Conservation (phyloP, 2,797 vertebrate species). For the Trachops cirrhosus region DNA sequence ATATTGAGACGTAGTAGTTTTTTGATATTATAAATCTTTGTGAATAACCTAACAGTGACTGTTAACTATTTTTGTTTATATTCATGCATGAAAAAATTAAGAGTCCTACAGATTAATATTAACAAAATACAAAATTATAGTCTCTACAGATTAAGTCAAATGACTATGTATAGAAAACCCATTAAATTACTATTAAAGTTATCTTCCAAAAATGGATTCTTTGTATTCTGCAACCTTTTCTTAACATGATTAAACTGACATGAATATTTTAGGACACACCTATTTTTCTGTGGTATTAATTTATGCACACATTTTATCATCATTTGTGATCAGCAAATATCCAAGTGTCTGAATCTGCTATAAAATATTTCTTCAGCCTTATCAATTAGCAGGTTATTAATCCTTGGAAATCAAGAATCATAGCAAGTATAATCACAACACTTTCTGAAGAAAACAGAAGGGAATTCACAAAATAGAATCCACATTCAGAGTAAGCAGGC, state of each 20-base stretch:
- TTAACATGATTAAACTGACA: neutral
- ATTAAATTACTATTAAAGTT: conserved; percentile 8
- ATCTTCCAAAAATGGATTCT: neutral
- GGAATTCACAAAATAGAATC: neutral
- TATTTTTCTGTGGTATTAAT: conserved; percentile 35
- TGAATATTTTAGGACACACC: neutral
- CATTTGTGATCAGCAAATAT: conserved; percentile 16
- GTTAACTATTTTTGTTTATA: conserved; percentile 25
- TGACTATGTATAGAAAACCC: neutral
- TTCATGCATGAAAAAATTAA: neutral
- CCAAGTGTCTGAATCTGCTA: neutral
- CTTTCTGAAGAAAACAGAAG: conserved; percentile 8
- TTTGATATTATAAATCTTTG: conserved; percentile 6
- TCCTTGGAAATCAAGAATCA: conserved; percentile 16
- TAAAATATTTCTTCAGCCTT: conserved; percentile 25
- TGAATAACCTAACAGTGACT: neutral
- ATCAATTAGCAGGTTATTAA: neutral
- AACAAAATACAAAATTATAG: neutral
- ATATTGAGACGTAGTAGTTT: neutral
- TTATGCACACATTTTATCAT: neutral
- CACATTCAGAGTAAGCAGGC: neutral
- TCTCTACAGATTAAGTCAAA: conserved; percentile 1
- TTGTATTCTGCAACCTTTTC: conserved; percentile 26
- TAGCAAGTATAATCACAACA: neutral
- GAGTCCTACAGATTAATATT: neutral